Evolutionary conservation across 2,888 invertebrate genomes (phyloP).

Genomic region (Dastarcus helophoroides): DNA sequence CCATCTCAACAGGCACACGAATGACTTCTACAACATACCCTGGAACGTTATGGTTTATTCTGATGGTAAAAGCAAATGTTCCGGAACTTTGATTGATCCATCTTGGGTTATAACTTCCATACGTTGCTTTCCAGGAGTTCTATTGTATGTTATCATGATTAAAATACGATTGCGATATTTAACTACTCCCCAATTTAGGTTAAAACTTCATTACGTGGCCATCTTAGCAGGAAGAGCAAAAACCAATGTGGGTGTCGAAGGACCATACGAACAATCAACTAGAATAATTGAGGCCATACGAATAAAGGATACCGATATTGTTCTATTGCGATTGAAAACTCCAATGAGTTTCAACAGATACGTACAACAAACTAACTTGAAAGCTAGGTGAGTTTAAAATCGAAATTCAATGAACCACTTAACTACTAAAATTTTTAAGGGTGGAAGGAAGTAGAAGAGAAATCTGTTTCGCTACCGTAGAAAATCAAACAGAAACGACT

Average conservation of each 20-base stretch:
- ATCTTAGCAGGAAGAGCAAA: slow-evolving; percentile 59
- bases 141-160: slow-evolving; percentile 33
- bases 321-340: slow-evolving; percentile 50
- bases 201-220: slow-evolving; percentile 49
- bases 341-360: slow-evolving; percentile 49
- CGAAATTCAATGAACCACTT: background rate
- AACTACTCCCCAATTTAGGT: slow-evolving; percentile 24
- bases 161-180: slow-evolving; percentile 26
- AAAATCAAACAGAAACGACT: too few species aligned
- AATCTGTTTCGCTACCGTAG: slow-evolving; percentile 50
- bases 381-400: slow-evolving; percentile 26
- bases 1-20: too few species aligned
- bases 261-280: slow-evolving; percentile 60
- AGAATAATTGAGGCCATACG: slow-evolving; percentile 47
- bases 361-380: slow-evolving; percentile 52
- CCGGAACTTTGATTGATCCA: slow-evolving; percentile 54
- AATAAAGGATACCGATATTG: slow-evolving; percentile 47
- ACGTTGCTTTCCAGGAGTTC: slow-evolving; percentile 38
- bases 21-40: slow-evolving; percentile 45
- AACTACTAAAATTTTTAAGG: background rate
- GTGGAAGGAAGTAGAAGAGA: slow-evolving; percentile 26
- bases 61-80: slow-evolving; percentile 58
- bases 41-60: slow-evolving; percentile 65
- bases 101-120: slow-evolving; percentile 51
- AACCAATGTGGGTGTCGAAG: slow-evolving; percentile 44